Evolutionary conservation across 2,888 invertebrate species (phyloP).

Genomic region (Microdon myrmicae): DNA sequence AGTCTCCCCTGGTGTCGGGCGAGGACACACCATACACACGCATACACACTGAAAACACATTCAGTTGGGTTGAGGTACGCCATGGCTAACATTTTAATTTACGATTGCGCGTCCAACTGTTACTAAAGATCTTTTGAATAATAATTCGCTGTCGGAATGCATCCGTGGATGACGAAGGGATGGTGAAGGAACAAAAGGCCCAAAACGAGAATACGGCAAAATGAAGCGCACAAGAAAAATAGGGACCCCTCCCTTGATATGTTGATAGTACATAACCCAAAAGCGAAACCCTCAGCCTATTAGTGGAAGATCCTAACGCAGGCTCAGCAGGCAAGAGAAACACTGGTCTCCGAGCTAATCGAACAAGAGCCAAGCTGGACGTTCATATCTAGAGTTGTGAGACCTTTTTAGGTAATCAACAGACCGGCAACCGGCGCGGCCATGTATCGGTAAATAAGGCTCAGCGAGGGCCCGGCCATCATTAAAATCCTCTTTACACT

Average conservation of each 20-base stretch:
- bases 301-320: conserved; percentile 33
- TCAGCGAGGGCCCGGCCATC: conserved; percentile 50
- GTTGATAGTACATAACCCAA: conserved; percentile 5
- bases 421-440: conserved; percentile 8
- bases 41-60: neutral
- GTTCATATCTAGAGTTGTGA: conserved; percentile 2
- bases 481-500: conserved; percentile 51
- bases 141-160: conserved; percentile 40
- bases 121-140: conserved; percentile 50
- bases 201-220: too few species aligned
- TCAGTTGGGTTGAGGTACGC: conserved; percentile 4
- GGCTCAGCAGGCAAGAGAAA: conserved; percentile 8
- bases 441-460: conserved; percentile 46
- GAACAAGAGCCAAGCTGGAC: too few species aligned
- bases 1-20: conserved; percentile 6
- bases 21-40: conserved; percentile 1
- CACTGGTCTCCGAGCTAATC: conserved; percentile 39
- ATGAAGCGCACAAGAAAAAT: too few species aligned
- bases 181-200: neutral
- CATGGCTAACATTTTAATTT: conserved; percentile 51
- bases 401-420: conserved; percentile 39
- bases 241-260: too few species aligned
- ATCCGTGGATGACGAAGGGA: neutral
- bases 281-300: conserved; percentile 19
- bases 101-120: conserved; percentile 51